A percentile compares a stretch with the other conserved stretches of the same genome.
Evolutionary conservation across 2,888 invertebrate species (phyloP).

Genomic region (Tineola bisselliella): DNA sequence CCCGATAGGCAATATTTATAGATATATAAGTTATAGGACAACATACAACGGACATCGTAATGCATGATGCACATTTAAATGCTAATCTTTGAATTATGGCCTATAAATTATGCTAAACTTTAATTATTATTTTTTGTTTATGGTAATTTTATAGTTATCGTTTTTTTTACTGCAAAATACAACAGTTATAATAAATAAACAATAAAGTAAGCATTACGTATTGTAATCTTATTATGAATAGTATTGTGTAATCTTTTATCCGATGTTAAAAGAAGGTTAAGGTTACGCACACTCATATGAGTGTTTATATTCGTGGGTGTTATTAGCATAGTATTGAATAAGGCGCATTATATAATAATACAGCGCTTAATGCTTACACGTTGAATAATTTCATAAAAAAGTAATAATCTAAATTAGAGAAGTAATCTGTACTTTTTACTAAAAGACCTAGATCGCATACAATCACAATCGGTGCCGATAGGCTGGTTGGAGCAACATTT

Average conservation of each 20-base stretch:
- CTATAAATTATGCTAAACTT: neutral
- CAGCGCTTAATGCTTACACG: too few relatives aligned
- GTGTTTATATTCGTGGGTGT: neutral
- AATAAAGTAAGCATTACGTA: neutral
- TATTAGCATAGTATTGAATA: neutral
- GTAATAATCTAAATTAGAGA: too few relatives aligned
- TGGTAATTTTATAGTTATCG: neutral
- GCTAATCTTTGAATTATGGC: neutral
- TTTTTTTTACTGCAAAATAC: neutral
- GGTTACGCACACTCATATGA: neutral
- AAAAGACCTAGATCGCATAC: conserved; percentile 19
- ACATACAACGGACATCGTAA: neutral
- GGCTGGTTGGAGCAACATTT: conserved; percentile 36
- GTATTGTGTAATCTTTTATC: neutral
- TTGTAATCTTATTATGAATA: neutral
- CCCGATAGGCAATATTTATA: conserved; percentile 5
- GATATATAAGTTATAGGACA: neutral
- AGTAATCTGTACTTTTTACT: too few relatives aligned
- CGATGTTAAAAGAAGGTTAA: neutral
- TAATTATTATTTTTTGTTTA: neutral
- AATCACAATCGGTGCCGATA: conserved; percentile 23
- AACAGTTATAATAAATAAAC: neutral
- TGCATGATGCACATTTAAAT: neutral
- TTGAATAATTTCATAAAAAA: too few relatives aligned
- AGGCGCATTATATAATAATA: neutral